A percentile compares a stretch with the other conserved stretches of the same genome.
Evolutionary conservation across 2,113 vertebrate species (phyloP).

Genomic region (Tachysurus fulvidraco): DNA sequence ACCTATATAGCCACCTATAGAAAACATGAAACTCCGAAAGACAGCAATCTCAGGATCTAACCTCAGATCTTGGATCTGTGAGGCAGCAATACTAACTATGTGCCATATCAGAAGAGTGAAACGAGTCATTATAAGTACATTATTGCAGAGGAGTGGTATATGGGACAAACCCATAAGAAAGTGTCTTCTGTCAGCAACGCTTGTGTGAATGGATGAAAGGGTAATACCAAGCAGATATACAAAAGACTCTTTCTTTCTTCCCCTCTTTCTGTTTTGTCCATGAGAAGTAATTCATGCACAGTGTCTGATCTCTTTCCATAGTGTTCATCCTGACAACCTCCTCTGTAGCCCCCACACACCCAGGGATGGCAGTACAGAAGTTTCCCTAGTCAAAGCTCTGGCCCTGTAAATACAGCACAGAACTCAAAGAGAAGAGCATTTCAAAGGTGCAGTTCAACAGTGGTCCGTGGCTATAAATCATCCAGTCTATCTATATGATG

Average conservation of each 20-base stretch:
- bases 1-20: not conserved
- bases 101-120: not conserved
- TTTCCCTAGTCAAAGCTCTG: not conserved
- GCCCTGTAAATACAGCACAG: not conserved
- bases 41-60: not conserved
- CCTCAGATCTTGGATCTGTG: not conserved
- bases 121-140: constrained; percentile 7
- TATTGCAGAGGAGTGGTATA: not conserved
- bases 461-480: not conserved
- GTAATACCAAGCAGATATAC: constrained; percentile 39
- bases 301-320: constrained; percentile 41
- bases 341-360: constrained; percentile 23
- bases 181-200: not conserved
- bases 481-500: not conserved
- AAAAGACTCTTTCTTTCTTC: constrained; percentile 42
- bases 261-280: not conserved
- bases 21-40: not conserved
- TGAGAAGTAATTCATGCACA: constrained; percentile 41
- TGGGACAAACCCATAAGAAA: not conserved
- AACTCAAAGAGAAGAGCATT: not conserved
- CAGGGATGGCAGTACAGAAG: not conserved
- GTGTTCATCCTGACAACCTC: constrained; percentile 14
- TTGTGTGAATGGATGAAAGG: constrained; percentile 35
- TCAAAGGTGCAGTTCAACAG: not conserved
- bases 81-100: not conserved